Conservation (phyloP, 1,140 invertebrate genomes). For the Danaus plexippus region DNA sequence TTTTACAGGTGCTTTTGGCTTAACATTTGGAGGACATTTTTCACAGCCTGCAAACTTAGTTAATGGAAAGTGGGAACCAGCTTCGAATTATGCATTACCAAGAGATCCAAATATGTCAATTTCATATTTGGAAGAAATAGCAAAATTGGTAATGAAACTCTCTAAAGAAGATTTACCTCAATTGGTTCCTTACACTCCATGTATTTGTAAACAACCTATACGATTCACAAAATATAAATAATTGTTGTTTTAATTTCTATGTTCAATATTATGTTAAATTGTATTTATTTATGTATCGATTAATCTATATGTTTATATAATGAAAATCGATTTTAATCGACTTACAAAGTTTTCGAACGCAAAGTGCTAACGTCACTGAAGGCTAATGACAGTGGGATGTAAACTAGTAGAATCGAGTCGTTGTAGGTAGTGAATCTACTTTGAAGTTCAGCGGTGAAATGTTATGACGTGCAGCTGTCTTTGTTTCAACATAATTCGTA, state of each 20-base stretch:
- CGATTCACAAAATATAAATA: neutral
- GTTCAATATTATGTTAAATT: too few species aligned
- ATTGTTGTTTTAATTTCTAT: too few species aligned
- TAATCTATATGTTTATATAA: too few species aligned
- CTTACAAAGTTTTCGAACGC: constrained; percentile 17
- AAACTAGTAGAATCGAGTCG: neutral
- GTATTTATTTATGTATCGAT: too few species aligned
- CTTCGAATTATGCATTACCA: constrained; percentile 46
- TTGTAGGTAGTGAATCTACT: constrained; percentile 35
- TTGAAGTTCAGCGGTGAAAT: constrained; percentile 47
- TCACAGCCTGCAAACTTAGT: constrained; percentile 64
- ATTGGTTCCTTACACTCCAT: constrained; percentile 25
- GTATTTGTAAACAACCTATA: constrained; percentile 21
- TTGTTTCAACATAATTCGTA: constrained; percentile 58
- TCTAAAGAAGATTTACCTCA: constrained; percentile 37
- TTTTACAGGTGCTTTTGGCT: constrained; percentile 62
- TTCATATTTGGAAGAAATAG: constrained; percentile 47
- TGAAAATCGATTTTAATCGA: constrained; percentile 16
- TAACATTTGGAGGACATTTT: constrained; percentile 59
- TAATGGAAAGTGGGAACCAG: constrained; percentile 57
- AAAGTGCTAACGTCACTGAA: constrained; percentile 25
- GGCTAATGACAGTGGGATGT: constrained; percentile 23
- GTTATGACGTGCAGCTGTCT: constrained; percentile 70
- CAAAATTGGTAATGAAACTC: constrained; percentile 35
- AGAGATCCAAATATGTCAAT: constrained; percentile 46